Evolutionary conservation across 1,140 invertebrate species (phyloP).

Genomic region (Zaprionus kolodkinae): DNA sequence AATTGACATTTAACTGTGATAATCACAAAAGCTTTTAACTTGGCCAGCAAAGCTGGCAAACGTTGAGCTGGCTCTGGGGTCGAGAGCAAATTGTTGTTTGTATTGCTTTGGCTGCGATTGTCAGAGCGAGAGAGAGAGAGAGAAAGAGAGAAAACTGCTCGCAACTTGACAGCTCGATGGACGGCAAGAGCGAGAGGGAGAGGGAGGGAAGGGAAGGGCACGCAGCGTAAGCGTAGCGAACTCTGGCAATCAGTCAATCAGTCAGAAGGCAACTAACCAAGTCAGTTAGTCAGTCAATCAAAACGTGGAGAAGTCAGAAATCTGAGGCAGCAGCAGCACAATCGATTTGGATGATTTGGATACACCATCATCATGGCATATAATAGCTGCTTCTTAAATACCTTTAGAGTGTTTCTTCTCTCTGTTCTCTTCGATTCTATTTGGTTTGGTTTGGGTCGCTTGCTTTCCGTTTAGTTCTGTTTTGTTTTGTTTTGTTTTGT

Average conservation of each 20-base stretch:
- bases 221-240: neutral
- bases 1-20: slow-evolving; percentile 75
- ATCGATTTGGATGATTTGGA: slow-evolving; percentile 24
- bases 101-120: slow-evolving; percentile 26
- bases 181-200: neutral
- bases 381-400: slow-evolving; percentile 38
- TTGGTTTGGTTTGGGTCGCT: slow-evolving; percentile 14
- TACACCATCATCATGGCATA: slow-evolving; percentile 5
- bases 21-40: slow-evolving; percentile 71
- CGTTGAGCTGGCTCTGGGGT: neutral
- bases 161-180: slow-evolving; percentile 25
- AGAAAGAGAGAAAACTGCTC: slow-evolving; percentile 6
- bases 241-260: slow-evolving; percentile 70
- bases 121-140: neutral
- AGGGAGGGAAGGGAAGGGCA: no score
- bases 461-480: neutral
- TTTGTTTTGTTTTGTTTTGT: slow-evolving; percentile 33
- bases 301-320: slow-evolving; percentile 48
- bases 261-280: slow-evolving; percentile 38
- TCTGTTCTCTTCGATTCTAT: slow-evolving; percentile 34
- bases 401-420: slow-evolving; percentile 51
- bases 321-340: slow-evolving; percentile 26
- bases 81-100: slow-evolving; percentile 34
- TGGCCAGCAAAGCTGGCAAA: slow-evolving; percentile 31
- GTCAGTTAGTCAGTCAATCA: slow-evolving; percentile 59